Base-by-base conservation (phyloP, 2,888 invertebrate species). In the Meganola albula region DNA sequence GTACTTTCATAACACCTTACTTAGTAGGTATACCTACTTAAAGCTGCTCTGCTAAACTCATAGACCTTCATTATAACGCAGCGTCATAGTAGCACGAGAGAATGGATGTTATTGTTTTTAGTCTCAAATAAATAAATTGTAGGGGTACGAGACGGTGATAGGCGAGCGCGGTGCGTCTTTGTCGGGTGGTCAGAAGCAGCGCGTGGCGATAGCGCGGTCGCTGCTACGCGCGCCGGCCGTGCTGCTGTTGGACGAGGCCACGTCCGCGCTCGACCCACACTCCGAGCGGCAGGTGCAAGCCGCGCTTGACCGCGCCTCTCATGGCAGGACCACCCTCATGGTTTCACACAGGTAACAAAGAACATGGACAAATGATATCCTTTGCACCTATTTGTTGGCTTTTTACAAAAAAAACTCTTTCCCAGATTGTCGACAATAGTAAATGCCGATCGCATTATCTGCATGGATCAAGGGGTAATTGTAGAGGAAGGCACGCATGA, bases 131-230 rank as follows among this genome's bases (percentile, higher is more conserved):
- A n/a, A n/a, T n/a, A n/a, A n/a, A n/a, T 4, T 6, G 6, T 40
- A 90, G 87, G 91, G 92, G 10, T 94, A 94, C 58, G 90, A 93
- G 24, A 95, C 94, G 3, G 66, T 92, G 48, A 93, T 94, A 27
- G 94, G 94, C 1, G 94, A 94, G 58, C 85, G 92, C 27, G 95
- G 95, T 0, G 91, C 92, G 0, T 93, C 93, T 41, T 76, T 95
- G 28, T 93, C 93, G 2, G 94, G 94, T 0, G 94, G 95, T 0
- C 94, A 95, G 68, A 94, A 94, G 59, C 95, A 95, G 64, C 87
- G 94, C 33, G 91, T 95, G 28, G 95, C 95, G 4, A 94, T 96
- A 39, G 95, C 95, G 0, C 84, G 95, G 23, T 94, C 95, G 0
- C 69, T 95, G 40, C 87, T 95, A 1, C 85, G 92, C 7, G 89